Evolutionary conservation across 23 tunicate genomes (phyloP), one percentile per base, ranked within the genome.

Genomic region (Aplidium turbinatum): DNA sequence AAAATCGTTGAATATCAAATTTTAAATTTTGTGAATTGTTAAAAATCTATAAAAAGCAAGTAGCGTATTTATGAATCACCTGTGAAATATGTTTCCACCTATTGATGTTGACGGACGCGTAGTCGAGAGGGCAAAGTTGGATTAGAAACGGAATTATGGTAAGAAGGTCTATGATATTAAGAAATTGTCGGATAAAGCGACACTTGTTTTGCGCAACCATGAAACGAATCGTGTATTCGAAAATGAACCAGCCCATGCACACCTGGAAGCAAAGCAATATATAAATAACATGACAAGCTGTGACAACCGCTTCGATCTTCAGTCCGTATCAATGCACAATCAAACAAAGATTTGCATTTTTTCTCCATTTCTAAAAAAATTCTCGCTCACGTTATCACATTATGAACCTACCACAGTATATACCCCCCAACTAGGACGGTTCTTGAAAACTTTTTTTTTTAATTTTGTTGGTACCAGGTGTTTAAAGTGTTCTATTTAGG

Each of bases 241-340:
- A 40, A 21, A 74, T 73, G 63, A 82, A 82, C 87, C 87, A 82
- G 3, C 33, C 30, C 73, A 82, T 82, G 75, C 87, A 82, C 6
- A 82, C 74, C 87, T 82, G 60, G 9, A 0, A 26, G 40, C 0
- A 5, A 5, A 42, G 13, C 11, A 11, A 9, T 11, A 42, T 42
- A 16, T 42, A 42, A 42, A 9, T 9, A 9, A 9, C 11, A 42
- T 42, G 50, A 42, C 16, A 11, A 16, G 50, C 16, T 11, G 11
- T 42, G 11, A 42, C 50, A 42, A n/a, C n/a, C n/a, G n/a, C n/a
- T n/a, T n/a, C n/a, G n/a, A n/a, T n/a, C n/a, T n/a, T n/a, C n/a
- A n/a, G n/a, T n/a, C n/a, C n/a, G n/a, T n/a, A n/a, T n/a, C n/a
- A n/a, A n/a, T n/a, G n/a, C n/a, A n/a, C n/a, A n/a, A n/a, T n/a